Base-by-base conservation (phyloP, 1,140 invertebrate species). In the Ips nitidus region DNA sequence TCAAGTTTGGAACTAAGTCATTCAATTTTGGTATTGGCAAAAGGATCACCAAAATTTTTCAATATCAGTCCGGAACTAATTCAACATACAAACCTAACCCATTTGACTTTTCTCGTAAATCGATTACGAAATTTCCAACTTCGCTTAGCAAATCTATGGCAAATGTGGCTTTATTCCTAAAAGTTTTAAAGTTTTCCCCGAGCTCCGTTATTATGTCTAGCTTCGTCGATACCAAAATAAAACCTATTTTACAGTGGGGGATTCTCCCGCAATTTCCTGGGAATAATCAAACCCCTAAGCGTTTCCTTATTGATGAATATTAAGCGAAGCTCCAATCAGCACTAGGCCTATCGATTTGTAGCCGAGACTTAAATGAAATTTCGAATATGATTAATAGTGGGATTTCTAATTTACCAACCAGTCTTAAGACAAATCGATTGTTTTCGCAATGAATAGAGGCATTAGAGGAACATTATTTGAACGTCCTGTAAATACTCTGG, bases 101-200 rank as follows among this genome's bases (percentile, higher is more conserved):
- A n/a, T 37, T 37, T 38, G 52, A 55, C 52, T 55, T 55, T 55
- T 55, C 8, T 55, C 52, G 52, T 55, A 55, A 55, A 55, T 55
- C 52, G 52, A 55, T 55, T 55, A 55, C 37, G 52, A 37, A 55
- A 55, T 55, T 55, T 55, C 36, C 52, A 55, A 55, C 52, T 55
- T 55, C 52, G n/a, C 37, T 55, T 55, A 36, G 8, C 5, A 55
- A 50, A 50, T 50, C 45, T 50, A 55, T 55, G 36, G 52, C n/a
- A 55, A 55, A 22, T 22, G 52, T 55, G 52, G 52, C 52, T 55
- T 55, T 55, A 55, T 36, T 38, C 52, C n/a, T 7, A 37, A 8
- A 50, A 50, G 45, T 47, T 55, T 55, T 55, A 55, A 55, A 55
- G 52, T 55, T 55, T 55, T 55, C 52, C 52, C 37, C 52, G 22